Percentiles rank a stretch among this genome's conserved stretches.
Evolutionary conservation across 2,797 vertebrate genomes (phyloP).

Genomic region (Pseudochromis fuscus): DNA sequence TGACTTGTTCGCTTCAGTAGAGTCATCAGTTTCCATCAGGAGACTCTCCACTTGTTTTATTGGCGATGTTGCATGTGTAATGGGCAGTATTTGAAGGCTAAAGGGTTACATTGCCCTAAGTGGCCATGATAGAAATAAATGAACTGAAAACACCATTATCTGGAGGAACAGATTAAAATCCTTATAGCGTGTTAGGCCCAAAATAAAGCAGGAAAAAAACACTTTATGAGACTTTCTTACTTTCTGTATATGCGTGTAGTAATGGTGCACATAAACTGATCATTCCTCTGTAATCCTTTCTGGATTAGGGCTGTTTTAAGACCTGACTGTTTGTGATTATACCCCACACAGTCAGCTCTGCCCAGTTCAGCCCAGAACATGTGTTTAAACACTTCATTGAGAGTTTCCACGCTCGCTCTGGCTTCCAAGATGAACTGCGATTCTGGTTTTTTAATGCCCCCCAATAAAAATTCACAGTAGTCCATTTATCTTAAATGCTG

Average conservation of each 20-base stretch:
- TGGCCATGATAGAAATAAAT: conserved; percentile 81
- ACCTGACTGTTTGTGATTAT: conserved; percentile 82
- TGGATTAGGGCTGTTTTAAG: conserved; percentile 76
- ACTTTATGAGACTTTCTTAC: conserved; percentile 67
- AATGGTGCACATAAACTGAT: conserved; percentile 76
- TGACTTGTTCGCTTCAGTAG: conserved; percentile 59
- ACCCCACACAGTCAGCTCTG: conserved; percentile 77
- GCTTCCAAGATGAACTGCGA: conserved; percentile 73
- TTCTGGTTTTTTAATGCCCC: conserved; percentile 71
- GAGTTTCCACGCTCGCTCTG: conserved; percentile 72
- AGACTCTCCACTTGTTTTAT: conserved; percentile 64
- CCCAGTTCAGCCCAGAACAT: conserved; percentile 74
- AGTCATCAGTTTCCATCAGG: conserved; percentile 74
- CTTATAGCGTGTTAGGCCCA: conserved; percentile 58
- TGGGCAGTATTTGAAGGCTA: conserved; percentile 74
- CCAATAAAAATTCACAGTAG: conserved; percentile 78
- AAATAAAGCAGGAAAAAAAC: conserved; percentile 50
- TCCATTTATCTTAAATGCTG: conserved; percentile 71
- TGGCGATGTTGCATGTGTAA: conserved; percentile 77
- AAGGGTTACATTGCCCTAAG: conserved; percentile 72
- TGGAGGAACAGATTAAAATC: conserved; percentile 72
- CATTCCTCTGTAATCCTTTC: conserved; percentile 76
- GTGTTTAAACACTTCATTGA: conserved; percentile 82
- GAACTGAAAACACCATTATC: conserved; percentile 81
- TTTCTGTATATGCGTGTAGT: conserved; percentile 64